Base-by-base conservation (phyloP, 2,797 vertebrate species). In the Pipistrellus pygmaeus region DNA sequence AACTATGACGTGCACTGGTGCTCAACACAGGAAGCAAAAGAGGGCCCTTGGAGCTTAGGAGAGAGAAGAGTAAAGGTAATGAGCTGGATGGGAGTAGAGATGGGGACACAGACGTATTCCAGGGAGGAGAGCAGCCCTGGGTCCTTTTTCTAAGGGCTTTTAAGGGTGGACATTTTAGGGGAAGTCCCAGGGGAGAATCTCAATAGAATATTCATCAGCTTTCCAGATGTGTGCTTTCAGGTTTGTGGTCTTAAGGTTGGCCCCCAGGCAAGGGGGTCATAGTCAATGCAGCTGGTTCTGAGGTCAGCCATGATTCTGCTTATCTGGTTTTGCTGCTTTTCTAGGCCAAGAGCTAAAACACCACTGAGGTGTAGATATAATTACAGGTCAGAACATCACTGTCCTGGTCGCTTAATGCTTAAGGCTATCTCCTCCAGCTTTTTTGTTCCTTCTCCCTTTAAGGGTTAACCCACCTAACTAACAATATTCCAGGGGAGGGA, bases 31-130 rank as follows among this genome's bases (percentile, higher is more conserved):
- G 11, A 66, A 8, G n/a, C 15, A 8, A 66, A 66, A 66, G n/a
- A 66, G 64, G n/a, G n/a, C n/a, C 15, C 17, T 20, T 32, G n/a
- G n/a, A 17, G 30, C 64, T 66, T 66, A 66, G n/a, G 64, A 20
- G 17, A 66, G n/a, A 66, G 64, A 66, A 66, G 17, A 17, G n/a
- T 66, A 32, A 66, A 66, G n/a, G 17, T 66, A 66, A 66, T 66
- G n/a, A 32, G 17, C n/a, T 0, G 0, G n/a, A 8, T 64, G 3
- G 15, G n/a, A 18, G n/a, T 18, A 17, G 64, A 7, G 15, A n/a
- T 8, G 30, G 64, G n/a, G 17, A 68, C 8, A 68, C 64, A 68
- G 17, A 18, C 9, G 4, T 35, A 68, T 32, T 66, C n/a, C n/a
- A 32, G 64, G 64, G 17, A 35, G 17, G 64, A 35, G 64, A 68